Evolutionary conservation across 2,888 invertebrate species (phyloP).

Genomic region (Drosophila prostipennis): DNA sequence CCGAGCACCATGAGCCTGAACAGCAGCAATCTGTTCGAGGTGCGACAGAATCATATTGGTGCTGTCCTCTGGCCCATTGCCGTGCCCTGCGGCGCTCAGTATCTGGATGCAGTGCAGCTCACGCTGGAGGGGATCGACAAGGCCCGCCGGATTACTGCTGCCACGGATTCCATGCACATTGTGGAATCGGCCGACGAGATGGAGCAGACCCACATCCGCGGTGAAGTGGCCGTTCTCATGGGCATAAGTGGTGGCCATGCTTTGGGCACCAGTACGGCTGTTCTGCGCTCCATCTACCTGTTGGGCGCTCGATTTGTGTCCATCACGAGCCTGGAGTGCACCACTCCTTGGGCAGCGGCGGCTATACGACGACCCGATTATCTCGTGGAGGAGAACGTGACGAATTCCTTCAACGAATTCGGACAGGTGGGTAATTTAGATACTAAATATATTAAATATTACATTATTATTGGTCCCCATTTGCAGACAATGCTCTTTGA

Average conservation of each 20-base stretch:
- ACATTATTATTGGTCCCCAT: not conserved
- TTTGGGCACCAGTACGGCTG: conserved; percentile 88
- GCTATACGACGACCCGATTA: conserved; percentile 81
- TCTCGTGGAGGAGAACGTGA: conserved; percentile 82
- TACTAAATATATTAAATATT: too few relatives aligned
- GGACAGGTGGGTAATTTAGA: conserved; percentile 77
- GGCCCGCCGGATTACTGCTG: conserved; percentile 86
- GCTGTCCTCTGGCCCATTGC: conserved; percentile 84
- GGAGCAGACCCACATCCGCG: conserved; percentile 86
- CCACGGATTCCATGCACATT: conserved; percentile 85
- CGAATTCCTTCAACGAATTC: conserved; percentile 83
- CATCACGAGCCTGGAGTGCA: conserved; percentile 87
- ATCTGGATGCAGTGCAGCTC: conserved; percentile 88
- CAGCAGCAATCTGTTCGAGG: conserved; percentile 78
- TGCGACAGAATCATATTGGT: conserved; percentile 85
- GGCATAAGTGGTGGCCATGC: conserved; percentile 89
- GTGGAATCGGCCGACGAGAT: conserved; percentile 86
- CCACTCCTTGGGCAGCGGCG: conserved; percentile 87
- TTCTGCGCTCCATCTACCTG: conserved; percentile 87
- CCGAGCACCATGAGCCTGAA: conserved; percentile 69
- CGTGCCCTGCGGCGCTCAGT: conserved; percentile 87
- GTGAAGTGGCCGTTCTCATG: conserved; percentile 87
- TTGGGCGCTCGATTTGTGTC: conserved; percentile 88
- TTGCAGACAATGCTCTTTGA: conserved; percentile 87
- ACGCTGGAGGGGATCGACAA: conserved; percentile 89